A percentile compares a stretch with the other conserved stretches of the same genome.
These are phyloP conservation scores for Portevinia maculata DNA, from an alignment of 2,888 invertebrate species.

Conservation along the genomic window DNA sequence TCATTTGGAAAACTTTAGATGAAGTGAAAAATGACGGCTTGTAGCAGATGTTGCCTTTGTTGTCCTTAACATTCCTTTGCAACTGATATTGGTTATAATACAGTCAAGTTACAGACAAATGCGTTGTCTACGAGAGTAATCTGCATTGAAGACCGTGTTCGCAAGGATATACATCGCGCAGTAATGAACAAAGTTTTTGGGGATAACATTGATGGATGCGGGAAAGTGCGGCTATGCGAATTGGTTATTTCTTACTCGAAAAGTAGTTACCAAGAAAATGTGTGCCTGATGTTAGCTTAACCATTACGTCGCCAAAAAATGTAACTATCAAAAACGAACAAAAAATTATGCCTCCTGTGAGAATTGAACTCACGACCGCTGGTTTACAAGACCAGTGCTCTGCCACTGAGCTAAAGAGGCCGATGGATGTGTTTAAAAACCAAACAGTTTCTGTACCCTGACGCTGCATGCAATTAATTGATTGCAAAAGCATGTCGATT, in stretches of 20 bases:
- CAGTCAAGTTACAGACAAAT: slow-evolving; percentile 50
- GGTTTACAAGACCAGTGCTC: slow-evolving; percentile 75
- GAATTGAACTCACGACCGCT: slow-evolving; percentile 74
- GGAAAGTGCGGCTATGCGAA: background rate
- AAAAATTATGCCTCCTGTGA: slow-evolving; percentile 74
- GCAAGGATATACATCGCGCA: background rate
- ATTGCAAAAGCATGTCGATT: too few species aligned
- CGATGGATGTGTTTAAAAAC: background rate
- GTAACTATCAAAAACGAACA: too few species aligned
- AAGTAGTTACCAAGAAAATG: slow-evolving; percentile 1
- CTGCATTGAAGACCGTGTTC: background rate
- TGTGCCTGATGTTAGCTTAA: too few species aligned
- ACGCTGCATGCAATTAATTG: too few species aligned
- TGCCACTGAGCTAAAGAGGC: slow-evolving; percentile 74
- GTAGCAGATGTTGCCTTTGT: slow-evolving; percentile 43
- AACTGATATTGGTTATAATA: slow-evolving; percentile 49
- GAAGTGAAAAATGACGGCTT: slow-evolving; percentile 46
- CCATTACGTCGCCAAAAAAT: too few species aligned
- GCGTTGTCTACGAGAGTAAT: slow-evolving; percentile 45
- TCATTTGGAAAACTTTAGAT: slow-evolving; percentile 53
- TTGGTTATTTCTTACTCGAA: background rate
- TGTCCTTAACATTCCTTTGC: background rate
- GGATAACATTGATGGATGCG: slow-evolving; percentile 22
- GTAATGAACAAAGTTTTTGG: slow-evolving; percentile 52
- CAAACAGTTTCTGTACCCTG: background rate